phyloP scores from a whole-genome alignment of 1,140 invertebrate species.

The Forficula auricularia region DNA sequence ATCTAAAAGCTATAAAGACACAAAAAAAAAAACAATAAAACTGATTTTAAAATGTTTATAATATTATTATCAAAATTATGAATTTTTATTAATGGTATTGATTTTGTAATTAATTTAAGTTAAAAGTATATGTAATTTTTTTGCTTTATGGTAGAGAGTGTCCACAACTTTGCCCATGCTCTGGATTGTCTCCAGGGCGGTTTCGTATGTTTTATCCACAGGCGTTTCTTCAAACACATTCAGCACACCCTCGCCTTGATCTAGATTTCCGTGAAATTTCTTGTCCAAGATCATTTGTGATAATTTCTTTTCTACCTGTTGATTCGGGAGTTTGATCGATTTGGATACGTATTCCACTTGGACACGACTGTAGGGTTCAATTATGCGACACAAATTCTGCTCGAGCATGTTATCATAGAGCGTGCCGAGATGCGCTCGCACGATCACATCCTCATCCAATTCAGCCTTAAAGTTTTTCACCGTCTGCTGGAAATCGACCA shows the following conservation, averaged over 20 bases:
- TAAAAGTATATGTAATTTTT: conserved; percentile 67
- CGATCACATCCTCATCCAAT: conserved; percentile 89
- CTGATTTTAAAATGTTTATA: too few species aligned
- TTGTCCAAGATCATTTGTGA: conserved; percentile 99
- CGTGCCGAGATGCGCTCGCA: conserved; percentile 86
- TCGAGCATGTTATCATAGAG: conserved; percentile 98
- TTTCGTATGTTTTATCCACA: conserved; percentile 94
- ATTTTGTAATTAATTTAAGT: conserved; percentile 8
- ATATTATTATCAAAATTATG: too few species aligned
- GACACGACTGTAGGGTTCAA: conserved; percentile 95
- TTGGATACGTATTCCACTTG: conserved; percentile 64
- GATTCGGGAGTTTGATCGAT: conserved; percentile 71
- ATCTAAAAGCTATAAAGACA: too few species aligned
- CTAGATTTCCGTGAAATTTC: conserved; percentile 89
- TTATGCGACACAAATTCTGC: conserved; percentile 95
- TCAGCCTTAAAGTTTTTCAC: conserved; percentile 74
- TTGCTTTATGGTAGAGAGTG: conserved; percentile 93
- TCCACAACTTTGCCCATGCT: conserved; percentile 99
- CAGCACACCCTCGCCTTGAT: conserved; percentile 93
- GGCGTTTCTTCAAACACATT: conserved; percentile 91
- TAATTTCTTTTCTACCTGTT: conserved; percentile 92
- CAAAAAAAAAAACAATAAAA: too few species aligned
- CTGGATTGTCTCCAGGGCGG: conserved; percentile 89
- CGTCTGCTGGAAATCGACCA: conserved; percentile 86
- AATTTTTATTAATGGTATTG: too few species aligned